These are phyloP conservation scores for Lingula anatina DNA, from an alignment of 2,888 invertebrate species.

Conservation along the genomic window DNA sequence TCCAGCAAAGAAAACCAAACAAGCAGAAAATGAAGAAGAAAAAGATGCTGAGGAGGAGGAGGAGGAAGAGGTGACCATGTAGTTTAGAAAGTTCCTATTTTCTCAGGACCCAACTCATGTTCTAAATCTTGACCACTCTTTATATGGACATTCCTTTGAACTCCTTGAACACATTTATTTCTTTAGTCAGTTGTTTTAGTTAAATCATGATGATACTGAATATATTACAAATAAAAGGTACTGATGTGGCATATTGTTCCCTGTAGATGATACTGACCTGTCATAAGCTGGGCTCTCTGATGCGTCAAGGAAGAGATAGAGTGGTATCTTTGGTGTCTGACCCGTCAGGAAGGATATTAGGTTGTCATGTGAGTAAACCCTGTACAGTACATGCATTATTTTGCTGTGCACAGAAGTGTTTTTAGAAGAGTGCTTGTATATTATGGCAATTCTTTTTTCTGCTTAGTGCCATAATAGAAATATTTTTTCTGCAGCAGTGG, in stretches of 20 bases:
- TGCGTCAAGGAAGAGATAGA: conserved; percentile 73
- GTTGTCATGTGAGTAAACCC: background rate
- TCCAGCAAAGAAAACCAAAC: conserved; percentile 6
- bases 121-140: too few relatives aligned
- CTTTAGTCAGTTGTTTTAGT: background rate
- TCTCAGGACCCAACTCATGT: too few relatives aligned
- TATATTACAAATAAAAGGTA: conserved; percentile 12
- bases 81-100: too few relatives aligned
- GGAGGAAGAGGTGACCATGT: conserved; percentile 18
- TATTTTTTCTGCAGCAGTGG: too few relatives aligned
- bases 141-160: conserved; percentile 12
- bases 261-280: conserved; percentile 67
- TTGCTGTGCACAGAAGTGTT: too few relatives aligned
- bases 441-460: too few relatives aligned
- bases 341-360: background rate
- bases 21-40: conserved; percentile 11
- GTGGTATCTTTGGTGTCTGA: conserved; percentile 63
- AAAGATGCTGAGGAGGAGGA: conserved; percentile 55
- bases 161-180: background rate
- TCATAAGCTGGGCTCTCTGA: conserved; percentile 72
- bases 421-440: too few relatives aligned
- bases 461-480: too few relatives aligned
- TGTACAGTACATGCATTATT: too few relatives aligned
- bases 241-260: conserved; percentile 30
- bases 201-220: conserved; percentile 1